Percentiles rank a stretch among this genome's conserved stretches.
These are phyloP conservation scores for Armadillidium nasatum DNA, from an alignment of 1,140 invertebrate genomes.

Conservation along the genomic window DNA sequence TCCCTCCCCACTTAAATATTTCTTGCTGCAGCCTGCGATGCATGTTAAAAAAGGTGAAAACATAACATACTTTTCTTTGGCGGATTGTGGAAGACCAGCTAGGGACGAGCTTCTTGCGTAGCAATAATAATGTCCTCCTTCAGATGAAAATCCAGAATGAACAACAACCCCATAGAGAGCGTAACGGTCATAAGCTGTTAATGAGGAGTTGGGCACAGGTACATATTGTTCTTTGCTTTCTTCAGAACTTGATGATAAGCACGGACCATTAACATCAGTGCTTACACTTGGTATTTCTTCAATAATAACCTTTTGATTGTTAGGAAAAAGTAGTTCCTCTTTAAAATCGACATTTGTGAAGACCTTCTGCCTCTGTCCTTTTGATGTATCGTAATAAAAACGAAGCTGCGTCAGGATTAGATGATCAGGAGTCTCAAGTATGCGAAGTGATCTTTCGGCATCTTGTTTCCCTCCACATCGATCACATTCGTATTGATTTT, in stretches of 20 bases:
- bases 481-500: conserved; percentile 76
- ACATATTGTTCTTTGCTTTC: background rate
- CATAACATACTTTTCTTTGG: background rate
- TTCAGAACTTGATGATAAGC: background rate
- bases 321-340: conserved; percentile 38
- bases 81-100: conserved; percentile 17
- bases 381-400: conserved; percentile 65
- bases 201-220: background rate
- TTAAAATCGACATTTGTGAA: conserved; percentile 51
- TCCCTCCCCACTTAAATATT: too few relatives aligned
- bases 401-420: conserved; percentile 74
- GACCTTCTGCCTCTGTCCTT: conserved; percentile 47
- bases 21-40: too few relatives aligned
- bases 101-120: conserved; percentile 58
- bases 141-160: conserved; percentile 72
- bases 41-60: too few relatives aligned
- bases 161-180: conserved; percentile 73
- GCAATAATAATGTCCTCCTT: conserved; percentile 82
- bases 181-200: conserved; percentile 52
- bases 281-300: background rate
- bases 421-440: conserved; percentile 66
- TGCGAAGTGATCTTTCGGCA: conserved; percentile 65
- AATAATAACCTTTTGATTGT: background rate
- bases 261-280: background rate
- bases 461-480: conserved; percentile 68